phyloP scores from a whole-genome alignment of 2,113 vertebrate species.

The Sinocyclocheilus anshuiensis region DNA sequence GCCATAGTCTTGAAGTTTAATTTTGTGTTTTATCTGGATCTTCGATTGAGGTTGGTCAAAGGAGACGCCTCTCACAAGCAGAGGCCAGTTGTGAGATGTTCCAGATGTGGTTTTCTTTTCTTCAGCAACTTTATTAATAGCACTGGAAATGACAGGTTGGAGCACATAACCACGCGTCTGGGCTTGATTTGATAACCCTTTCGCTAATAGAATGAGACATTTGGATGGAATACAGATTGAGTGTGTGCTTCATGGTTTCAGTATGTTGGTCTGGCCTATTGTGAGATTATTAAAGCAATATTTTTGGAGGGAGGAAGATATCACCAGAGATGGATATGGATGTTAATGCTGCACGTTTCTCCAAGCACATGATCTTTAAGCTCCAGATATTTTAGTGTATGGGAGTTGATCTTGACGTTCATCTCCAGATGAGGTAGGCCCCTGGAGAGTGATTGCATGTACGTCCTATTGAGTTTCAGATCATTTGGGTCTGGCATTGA shows the following conservation, averaged over 20 bases:
- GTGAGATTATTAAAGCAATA: not conserved
- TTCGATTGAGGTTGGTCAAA: not conserved
- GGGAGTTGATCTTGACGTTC: slow-evolving; percentile 52
- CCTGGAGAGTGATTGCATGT: slow-evolving; percentile 27
- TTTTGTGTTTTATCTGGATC: slow-evolving; percentile 7
- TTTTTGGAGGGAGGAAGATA: slow-evolving; percentile 20
- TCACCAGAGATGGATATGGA: slow-evolving; percentile 11
- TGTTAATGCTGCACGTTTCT: slow-evolving; percentile 13
- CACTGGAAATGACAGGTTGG: slow-evolving; percentile 23
- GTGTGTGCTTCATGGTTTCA: slow-evolving; percentile 23
- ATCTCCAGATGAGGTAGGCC: slow-evolving; percentile 41
- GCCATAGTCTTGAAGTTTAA: slow-evolving; percentile 2
- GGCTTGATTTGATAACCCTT: slow-evolving; percentile 43
- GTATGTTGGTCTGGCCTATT: not conserved
- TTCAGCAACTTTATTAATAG: slow-evolving; percentile 48
- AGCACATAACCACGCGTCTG: not conserved
- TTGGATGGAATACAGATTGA: not conserved
- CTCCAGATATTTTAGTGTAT: slow-evolving; percentile 37
- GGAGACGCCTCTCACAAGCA: not conserved
- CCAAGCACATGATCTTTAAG: slow-evolving; percentile 51
- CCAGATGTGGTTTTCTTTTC: slow-evolving; percentile 45
- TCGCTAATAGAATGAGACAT: slow-evolving; percentile 32
- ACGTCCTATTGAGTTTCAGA: slow-evolving; percentile 44
- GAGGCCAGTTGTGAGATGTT: not conserved
- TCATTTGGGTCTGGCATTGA: slow-evolving; percentile 34